phyloP scores from a whole-genome alignment of 1,140 invertebrate species.

The Radopholus similis region DNA sequence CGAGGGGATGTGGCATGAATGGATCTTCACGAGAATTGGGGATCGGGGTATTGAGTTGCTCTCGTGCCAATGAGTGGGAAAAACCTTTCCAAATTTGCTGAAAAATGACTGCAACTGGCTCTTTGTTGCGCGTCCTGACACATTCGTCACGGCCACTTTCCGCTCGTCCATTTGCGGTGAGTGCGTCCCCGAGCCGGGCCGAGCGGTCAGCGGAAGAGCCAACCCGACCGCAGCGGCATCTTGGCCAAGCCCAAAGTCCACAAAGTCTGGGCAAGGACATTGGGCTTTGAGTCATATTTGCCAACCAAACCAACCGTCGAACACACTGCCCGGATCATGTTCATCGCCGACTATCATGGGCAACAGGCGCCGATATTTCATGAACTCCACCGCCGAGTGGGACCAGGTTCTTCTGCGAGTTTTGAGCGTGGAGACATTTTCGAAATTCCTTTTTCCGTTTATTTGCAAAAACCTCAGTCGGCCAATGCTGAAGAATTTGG shows the following conservation, averaged over 20 bases:
- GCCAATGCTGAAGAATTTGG: conserved; percentile 55
- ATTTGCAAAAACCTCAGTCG: conserved; percentile 33
- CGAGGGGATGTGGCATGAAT: conserved; percentile 44
- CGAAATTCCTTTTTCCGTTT: neutral
- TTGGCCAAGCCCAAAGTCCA: conserved; percentile 37
- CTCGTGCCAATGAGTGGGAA: neutral
- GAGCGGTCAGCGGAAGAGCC: conserved; percentile 21
- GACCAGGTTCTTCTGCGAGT: conserved; percentile 59
- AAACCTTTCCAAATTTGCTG: conserved; percentile 59
- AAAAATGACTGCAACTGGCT: conserved; percentile 56
- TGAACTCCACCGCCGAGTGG: conserved; percentile 60
- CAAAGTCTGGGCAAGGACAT: neutral
- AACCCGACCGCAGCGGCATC: conserved; percentile 20
- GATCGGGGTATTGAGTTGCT: no score
- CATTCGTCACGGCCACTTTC: conserved; percentile 52
- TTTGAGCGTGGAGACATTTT: neutral
- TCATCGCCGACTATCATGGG: conserved; percentile 59
- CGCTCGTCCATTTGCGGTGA: conserved; percentile 47
- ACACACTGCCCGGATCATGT: conserved; percentile 42
- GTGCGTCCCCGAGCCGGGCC: neutral
- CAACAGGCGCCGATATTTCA: conserved; percentile 56
- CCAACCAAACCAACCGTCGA: conserved; percentile 43
- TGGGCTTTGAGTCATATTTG: neutral
- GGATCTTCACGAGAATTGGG: conserved; percentile 41
- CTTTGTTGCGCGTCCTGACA: conserved; percentile 48